phyloP scores from a whole-genome alignment of 2,888 invertebrate genomes.

The Eumacrocentrus americanus region DNA sequence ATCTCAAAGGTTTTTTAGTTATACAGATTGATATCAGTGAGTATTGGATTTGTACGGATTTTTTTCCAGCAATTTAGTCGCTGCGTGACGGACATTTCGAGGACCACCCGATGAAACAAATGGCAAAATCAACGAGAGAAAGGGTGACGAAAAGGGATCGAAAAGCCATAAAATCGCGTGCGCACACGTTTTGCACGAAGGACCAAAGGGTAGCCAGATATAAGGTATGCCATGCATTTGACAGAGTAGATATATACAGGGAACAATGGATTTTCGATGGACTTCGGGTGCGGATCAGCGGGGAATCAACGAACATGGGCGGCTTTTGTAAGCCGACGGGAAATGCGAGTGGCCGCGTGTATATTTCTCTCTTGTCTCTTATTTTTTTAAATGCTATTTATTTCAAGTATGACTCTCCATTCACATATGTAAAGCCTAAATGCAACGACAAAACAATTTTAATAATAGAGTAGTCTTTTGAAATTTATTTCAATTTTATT shows the following conservation, averaged over 20 bases:
- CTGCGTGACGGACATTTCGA: neutral
- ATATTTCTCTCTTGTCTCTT: neutral
- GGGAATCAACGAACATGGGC: constrained; percentile 30
- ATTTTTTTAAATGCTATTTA: constrained; percentile 5
- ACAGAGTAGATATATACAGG: constrained; percentile 56
- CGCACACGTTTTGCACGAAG: constrained; percentile 19
- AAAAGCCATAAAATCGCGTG: constrained; percentile 51
- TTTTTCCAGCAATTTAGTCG: neutral
- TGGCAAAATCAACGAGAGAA: constrained; percentile 2
- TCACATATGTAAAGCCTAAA: neutral
- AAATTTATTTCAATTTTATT: too few relatives aligned
- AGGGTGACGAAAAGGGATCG: constrained; percentile 34
- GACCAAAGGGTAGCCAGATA: constrained; percentile 54
- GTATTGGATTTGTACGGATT: neutral
- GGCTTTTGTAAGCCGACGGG: constrained; percentile 26
- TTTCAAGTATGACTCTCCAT: neutral
- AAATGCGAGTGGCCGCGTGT: constrained; percentile 17
- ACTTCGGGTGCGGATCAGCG: constrained; percentile 47
- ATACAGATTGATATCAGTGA: neutral
- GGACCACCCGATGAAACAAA: neutral
- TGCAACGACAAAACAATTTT: neutral
- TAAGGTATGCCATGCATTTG: constrained; percentile 55
- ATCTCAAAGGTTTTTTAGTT: neutral
- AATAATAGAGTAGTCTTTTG: neutral
- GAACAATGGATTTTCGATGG: constrained; percentile 56